These are phyloP conservation scores for Cyphomyrus plagiostoma DNA, from an alignment of 2,113 vertebrate genomes.

Conservation along the genomic window DNA sequence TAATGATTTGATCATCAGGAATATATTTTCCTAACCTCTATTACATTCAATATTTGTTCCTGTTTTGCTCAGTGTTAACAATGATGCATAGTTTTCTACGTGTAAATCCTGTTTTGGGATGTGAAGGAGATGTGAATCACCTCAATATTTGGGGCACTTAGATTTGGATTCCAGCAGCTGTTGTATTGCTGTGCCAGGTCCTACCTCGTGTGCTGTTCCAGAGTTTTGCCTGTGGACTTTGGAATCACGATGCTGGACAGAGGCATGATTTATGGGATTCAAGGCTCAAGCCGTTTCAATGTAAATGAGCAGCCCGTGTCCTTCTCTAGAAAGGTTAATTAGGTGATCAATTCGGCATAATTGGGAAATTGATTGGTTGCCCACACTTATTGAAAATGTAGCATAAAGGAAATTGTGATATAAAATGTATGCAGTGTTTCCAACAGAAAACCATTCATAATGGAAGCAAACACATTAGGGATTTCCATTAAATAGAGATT, in stretches of 20 bases:
- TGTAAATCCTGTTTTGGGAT: neutral
- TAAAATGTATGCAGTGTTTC: neutral
- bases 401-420: neutral
- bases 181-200: neutral
- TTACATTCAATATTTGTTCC: neutral
- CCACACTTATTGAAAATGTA: neutral
- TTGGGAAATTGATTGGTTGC: neutral
- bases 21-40: neutral
- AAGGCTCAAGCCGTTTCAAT: neutral
- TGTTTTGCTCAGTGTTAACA: neutral
- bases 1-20: neutral
- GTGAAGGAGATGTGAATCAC: neutral
- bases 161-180: neutral
- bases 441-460: neutral
- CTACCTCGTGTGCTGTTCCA: neutral
- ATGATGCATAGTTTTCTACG: neutral
- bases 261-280: neutral
- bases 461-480: neutral
- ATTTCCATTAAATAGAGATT: neutral
- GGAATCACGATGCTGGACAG: neutral
- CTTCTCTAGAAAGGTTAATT: neutral
- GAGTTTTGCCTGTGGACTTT: neutral
- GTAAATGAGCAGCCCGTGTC: neutral
- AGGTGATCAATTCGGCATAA: neutral
- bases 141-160: neutral